These are phyloP conservation scores for Graphium colonna DNA, from an alignment of 2,888 invertebrate species.

Conservation along the genomic window DNA sequence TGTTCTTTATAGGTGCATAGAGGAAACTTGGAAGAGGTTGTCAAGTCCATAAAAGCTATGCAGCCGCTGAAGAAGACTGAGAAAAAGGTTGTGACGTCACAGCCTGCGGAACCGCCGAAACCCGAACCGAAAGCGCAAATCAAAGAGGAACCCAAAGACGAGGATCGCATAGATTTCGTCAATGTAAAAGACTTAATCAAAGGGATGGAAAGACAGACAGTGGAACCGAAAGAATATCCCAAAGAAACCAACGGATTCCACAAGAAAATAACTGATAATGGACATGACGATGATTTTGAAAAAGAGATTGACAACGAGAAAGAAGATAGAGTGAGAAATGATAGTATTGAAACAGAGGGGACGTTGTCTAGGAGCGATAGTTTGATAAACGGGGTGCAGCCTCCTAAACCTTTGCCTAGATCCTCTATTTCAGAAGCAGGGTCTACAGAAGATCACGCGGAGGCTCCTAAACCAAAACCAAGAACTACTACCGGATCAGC, in stretches of 20 bases:
- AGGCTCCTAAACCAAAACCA: constrained; percentile 82
- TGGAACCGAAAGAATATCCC: constrained; percentile 37
- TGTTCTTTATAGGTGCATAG: constrained; percentile 76
- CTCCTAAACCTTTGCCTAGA: constrained; percentile 90
- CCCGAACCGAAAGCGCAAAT: constrained; percentile 38
- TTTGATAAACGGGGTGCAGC: constrained; percentile 67
- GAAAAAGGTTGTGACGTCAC: constrained; percentile 41
- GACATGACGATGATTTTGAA: constrained; percentile 42
- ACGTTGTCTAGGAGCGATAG: constrained; percentile 63
- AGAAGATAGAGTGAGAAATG: constrained; percentile 41
- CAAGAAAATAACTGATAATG: constrained; percentile 58
- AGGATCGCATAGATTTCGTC: constrained; percentile 75
- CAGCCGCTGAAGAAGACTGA: constrained; percentile 61
- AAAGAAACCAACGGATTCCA: constrained; percentile 67
- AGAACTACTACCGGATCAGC: constrained; percentile 83
- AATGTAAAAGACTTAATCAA: constrained; percentile 82
- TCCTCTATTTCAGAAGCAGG: constrained; percentile 87
- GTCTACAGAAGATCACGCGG: constrained; percentile 66
- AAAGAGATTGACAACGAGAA: constrained; percentile 29
- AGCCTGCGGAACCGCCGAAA: constrained; percentile 46
- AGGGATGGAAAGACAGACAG: constrained; percentile 80
- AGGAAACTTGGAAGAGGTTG: constrained; percentile 73
- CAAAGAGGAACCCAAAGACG: constrained; percentile 55
- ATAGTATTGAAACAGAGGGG: constrained; percentile 58
- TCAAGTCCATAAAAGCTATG: constrained; percentile 67